Evolutionary conservation across 92 coral and sea anemone genomes (phyloP), one percentile per base, ranked within the genome.

Genomic region (Actinostola sp.): DNA sequence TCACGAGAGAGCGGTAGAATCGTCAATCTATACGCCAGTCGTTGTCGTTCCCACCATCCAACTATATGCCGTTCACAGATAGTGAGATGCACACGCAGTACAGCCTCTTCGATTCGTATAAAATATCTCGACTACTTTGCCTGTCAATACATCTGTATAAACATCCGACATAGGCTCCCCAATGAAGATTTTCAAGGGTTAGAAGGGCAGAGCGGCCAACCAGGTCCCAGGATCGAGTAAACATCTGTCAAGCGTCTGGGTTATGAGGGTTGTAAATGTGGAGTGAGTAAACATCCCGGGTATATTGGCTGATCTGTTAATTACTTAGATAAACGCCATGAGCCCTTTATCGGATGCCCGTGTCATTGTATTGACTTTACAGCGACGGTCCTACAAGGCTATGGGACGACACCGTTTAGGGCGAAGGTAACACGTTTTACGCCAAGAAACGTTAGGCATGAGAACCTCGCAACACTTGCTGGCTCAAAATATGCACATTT

Each of bases 321-420:
- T 90, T 83, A 90, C 87, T 87, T 87, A 87, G 89, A 88, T 87
- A 90, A 90, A 87, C 90, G 83, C 76, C 74, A 87, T 84, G 89
- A 90, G 88, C 71, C 68, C 75, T 41, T 35, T 68, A 90, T 87
- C 92, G 92, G 92, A 89, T 78, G 77, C 73, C 67, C 59, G 88
- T 71, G 81, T 87, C 97, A 76, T 23, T 53, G 21, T 90, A 67
- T 90, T 87, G 85, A 67, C 85, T 48, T 62, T 79, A 55, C 71
- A 52, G n/a, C n/a, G 31, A 16, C 27, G 61, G 24, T 29, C n/a
- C 53, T 24, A 27, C 8, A 27, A 31, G 20, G 39, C 58, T 35
- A 61, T 61, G 48, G 42, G 66, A 36, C 11, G 42, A 61, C 66
- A 34, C 21, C 43, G 26, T 59, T 59, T n/a, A 28, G 66, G 8